phyloP scores from a whole-genome alignment of 2,113 vertebrate genomes.

The Zosterops japonicus region DNA sequence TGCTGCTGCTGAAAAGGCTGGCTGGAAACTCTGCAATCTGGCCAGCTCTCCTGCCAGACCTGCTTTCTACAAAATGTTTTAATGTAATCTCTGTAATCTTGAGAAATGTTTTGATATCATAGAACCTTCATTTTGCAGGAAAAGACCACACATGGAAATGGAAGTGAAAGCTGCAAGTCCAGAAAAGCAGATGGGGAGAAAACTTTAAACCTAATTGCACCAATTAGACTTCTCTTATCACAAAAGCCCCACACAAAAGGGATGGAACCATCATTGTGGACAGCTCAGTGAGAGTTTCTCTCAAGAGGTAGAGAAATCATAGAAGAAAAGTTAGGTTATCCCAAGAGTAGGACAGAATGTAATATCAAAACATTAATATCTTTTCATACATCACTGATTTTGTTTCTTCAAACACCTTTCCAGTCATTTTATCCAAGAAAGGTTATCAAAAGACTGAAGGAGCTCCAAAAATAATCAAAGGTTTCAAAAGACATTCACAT shows the following conservation, averaged over 20 bases:
- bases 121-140: not conserved
- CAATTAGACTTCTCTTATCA: not conserved
- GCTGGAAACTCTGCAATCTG: not conserved
- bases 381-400: not conserved
- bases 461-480: not conserved
- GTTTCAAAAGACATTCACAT: not conserved
- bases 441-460: not conserved
- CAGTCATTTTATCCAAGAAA: not conserved
- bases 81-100: not conserved
- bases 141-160: not conserved
- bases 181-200: not conserved
- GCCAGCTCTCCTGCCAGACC: not conserved
- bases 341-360: not conserved
- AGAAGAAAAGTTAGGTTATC: not conserved
- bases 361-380: not conserved
- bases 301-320: not conserved
- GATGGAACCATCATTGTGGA: not conserved
- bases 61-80: not conserved
- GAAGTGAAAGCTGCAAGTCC: not conserved
- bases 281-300: not conserved
- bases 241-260: not conserved
- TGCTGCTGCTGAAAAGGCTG: not conserved
- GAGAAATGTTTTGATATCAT: conserved; percentile 1
- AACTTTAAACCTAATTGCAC: not conserved
- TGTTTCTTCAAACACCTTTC: not conserved